These are phyloP conservation scores for Neocrepidodera transversa DNA, from an alignment of 2,888 invertebrate genomes.

Conservation along the genomic window DNA sequence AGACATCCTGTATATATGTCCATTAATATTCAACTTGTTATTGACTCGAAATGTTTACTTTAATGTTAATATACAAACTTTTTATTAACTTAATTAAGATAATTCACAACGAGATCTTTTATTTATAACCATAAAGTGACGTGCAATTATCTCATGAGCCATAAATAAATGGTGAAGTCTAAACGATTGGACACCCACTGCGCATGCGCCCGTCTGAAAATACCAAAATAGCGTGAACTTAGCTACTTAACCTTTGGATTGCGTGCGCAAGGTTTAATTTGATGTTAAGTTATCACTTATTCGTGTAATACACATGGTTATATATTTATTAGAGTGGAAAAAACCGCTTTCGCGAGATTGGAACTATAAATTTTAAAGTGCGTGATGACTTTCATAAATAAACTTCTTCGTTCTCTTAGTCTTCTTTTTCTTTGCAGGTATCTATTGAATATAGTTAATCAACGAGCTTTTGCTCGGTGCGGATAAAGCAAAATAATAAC, in stretches of 20 bases:
- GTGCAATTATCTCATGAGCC: conserved; percentile 7
- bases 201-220: conserved; percentile 41
- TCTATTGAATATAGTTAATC: conserved; percentile 1
- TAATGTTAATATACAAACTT: too few species aligned
- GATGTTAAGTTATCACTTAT: conserved; percentile 61
- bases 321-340: conserved; percentile 55
- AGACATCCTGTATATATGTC: too few species aligned
- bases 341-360: conserved; percentile 40
- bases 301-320: conserved; percentile 58
- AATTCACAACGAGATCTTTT: background rate
- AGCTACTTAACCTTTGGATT: conserved; percentile 56
- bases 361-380: conserved; percentile 45
- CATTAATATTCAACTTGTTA: too few species aligned
- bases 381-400: conserved; percentile 45
- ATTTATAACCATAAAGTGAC: background rate
- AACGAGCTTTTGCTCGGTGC: too few species aligned
- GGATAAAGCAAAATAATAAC: too few species aligned
- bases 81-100: too few species aligned
- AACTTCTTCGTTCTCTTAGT: conserved; percentile 21
- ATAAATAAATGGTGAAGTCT: conserved; percentile 14
- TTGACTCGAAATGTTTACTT: too few species aligned
- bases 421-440: background rate
- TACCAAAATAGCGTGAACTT: conserved; percentile 53
- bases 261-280: conserved; percentile 59
- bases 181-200: conserved; percentile 41